Evolutionary conservation across 1,140 invertebrate genomes (phyloP).

Genomic region (Triops longicaudatus): DNA sequence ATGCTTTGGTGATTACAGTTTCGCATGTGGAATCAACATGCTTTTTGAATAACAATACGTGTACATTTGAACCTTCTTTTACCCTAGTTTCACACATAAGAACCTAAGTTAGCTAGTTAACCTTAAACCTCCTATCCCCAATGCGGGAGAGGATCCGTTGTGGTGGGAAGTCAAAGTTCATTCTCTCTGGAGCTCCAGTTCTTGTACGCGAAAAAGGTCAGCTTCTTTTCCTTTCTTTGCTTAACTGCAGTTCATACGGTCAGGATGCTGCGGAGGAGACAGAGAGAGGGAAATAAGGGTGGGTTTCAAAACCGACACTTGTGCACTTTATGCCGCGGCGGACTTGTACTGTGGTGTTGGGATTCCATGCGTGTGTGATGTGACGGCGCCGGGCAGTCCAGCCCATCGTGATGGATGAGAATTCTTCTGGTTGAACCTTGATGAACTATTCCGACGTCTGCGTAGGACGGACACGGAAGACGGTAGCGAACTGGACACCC

Average conservation of each 20-base stretch:
- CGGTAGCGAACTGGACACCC: constrained; percentile 10
- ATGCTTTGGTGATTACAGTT: not conserved
- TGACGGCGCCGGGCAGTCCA: constrained; percentile 4
- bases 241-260: not conserved
- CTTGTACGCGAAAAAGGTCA: not conserved
- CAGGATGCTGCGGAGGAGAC: not conserved
- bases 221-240: constrained; percentile 1
- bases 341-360: not conserved
- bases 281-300: not conserved
- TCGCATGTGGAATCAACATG: not conserved
- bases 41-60: not conserved
- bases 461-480: constrained; percentile 9
- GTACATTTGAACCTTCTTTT: not conserved
- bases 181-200: not conserved
- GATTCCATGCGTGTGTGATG: not conserved
- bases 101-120: too few species aligned
- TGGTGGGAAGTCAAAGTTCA: not conserved
- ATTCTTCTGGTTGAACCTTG: constrained; percentile 8
- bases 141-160: not conserved
- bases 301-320: not conserved
- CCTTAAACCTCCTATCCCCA: too few species aligned
- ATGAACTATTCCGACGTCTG: constrained; percentile 14
- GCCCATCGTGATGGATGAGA: constrained; percentile 1
- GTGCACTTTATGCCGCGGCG: not conserved
- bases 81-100: too few species aligned